Evolutionary conservation across 2,888 invertebrate species (phyloP).

Genomic region (Himalopsyche anomala): DNA sequence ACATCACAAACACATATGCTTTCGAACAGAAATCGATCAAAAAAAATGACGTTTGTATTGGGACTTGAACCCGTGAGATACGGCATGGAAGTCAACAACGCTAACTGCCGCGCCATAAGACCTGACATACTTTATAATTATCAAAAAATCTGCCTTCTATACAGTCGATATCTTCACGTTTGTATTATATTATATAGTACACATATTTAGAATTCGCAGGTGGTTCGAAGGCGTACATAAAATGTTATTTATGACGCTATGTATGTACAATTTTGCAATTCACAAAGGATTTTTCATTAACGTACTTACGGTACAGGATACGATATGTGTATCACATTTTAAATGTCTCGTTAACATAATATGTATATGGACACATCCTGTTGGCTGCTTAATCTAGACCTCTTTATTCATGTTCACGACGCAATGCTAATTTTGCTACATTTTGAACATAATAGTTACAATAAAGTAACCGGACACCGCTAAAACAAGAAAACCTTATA

Average conservation of each 20-base stretch:
- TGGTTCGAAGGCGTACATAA: constrained; percentile 5
- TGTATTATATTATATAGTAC: too few relatives aligned
- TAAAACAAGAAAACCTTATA: too few relatives aligned
- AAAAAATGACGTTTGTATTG: too few relatives aligned
- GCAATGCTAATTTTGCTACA: background rate
- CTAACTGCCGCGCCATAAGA: too few relatives aligned
- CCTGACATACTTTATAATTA: too few relatives aligned
- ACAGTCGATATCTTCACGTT: too few relatives aligned
- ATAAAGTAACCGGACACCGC: background rate
- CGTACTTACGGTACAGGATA: background rate
- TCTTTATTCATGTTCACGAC: constrained; percentile 14
- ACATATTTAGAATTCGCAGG: background rate
- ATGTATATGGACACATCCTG: constrained; percentile 23
- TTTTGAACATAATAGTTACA: background rate
- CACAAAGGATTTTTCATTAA: constrained; percentile 5
- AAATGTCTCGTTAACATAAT: constrained; percentile 31
- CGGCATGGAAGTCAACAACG: too few relatives aligned
- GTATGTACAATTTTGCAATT: background rate
- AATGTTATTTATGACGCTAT: background rate
- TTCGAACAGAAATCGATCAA: too few relatives aligned
- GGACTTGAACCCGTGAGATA: too few relatives aligned
- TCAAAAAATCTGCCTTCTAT: too few relatives aligned
- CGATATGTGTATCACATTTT: constrained; percentile 22
- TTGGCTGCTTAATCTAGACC: background rate
- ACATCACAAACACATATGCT: too few relatives aligned